Evolutionary conservation across 2,113 vertebrate genomes (phyloP), one percentile per base, ranked within the genome.

Genomic region (Leptodactylus fuscus): DNA sequence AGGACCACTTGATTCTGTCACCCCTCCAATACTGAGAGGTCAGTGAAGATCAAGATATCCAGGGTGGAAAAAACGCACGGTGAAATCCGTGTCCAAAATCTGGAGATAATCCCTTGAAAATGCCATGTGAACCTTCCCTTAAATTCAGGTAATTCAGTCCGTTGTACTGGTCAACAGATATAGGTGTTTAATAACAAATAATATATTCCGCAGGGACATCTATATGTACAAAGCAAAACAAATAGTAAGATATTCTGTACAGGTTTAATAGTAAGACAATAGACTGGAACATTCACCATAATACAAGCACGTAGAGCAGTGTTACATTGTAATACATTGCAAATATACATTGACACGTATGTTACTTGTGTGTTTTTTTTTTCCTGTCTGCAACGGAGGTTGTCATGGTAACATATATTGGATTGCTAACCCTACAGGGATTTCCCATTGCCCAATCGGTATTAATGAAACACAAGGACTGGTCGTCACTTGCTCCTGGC

Each of bases 271-370:
- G n/a, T n/a, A n/a, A n/a, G n/a, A n/a, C n/a, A n/a, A n/a, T n/a
- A n/a, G n/a, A n/a, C n/a, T n/a, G 69, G 12, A 38, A 36, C 34
- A 22, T 38, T n/a, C 67, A n/a, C 41, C 41, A 44, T 44, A 5
- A 44, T 44, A 44, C 41, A 44, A 9, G 9, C 9, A 9, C 9
- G 41, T 44, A 44, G 41, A 44, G 4, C 41, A 65, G 27, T 18
- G 62, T 32, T 32, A 16, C 2, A 32, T 7, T 0, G n/a, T n/a
- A n/a, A n/a, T 32, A 18, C 8, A 38, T 38, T 36, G 70, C 16
- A 73, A n/a, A 44, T 73, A 46, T 73, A 44, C 70, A 13, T 73
- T 10, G 22, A 46, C 70, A 73, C 36, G 9, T 73, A 71, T 41
- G 69, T 73, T 24, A 46, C 24, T 46, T 9, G 5, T 29, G 44